Percentiles rank a stretch among this genome's conserved stretches.
These are phyloP conservation scores for Apoda limacodes DNA, from an alignment of 2,888 invertebrate species.

Conservation along the genomic window DNA sequence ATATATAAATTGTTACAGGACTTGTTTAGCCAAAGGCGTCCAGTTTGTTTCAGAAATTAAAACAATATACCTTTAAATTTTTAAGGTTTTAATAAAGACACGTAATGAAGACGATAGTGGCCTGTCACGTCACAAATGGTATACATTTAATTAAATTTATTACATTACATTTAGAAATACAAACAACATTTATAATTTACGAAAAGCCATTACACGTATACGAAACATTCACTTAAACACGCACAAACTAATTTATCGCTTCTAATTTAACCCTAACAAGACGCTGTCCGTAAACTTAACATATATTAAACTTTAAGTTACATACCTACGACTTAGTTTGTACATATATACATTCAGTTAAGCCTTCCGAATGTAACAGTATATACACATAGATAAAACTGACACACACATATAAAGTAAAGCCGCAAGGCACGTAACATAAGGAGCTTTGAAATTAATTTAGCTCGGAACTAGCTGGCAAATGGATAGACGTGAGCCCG, in stretches of 20 bases:
- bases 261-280: constrained; percentile 63
- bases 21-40: too few relatives aligned
- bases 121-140: too few relatives aligned
- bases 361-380: constrained; percentile 60
- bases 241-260: constrained; percentile 54
- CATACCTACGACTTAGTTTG: constrained; percentile 21
- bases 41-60: too few relatives aligned
- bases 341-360: constrained; percentile 43
- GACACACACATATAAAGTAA: constrained; percentile 51
- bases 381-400: constrained; percentile 25
- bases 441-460: constrained; percentile 71
- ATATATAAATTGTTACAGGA: too few relatives aligned
- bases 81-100: too few relatives aligned
- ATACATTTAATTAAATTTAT: too few relatives aligned
- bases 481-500: constrained; percentile 69
- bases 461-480: constrained; percentile 71
- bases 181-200: too few relatives aligned
- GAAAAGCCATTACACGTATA: too few relatives aligned
- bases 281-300: constrained; percentile 51
- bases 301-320: constrained; percentile 21
- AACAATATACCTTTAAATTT: too few relatives aligned
- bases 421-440: constrained; percentile 71
- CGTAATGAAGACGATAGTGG: too few relatives aligned
- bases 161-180: too few relatives aligned
- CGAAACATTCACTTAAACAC: constrained; percentile 36